Evolutionary conservation across 1,140 invertebrate genomes (phyloP), one percentile per base, ranked within the genome.

Genomic region (Solenopsis invicta): DNA sequence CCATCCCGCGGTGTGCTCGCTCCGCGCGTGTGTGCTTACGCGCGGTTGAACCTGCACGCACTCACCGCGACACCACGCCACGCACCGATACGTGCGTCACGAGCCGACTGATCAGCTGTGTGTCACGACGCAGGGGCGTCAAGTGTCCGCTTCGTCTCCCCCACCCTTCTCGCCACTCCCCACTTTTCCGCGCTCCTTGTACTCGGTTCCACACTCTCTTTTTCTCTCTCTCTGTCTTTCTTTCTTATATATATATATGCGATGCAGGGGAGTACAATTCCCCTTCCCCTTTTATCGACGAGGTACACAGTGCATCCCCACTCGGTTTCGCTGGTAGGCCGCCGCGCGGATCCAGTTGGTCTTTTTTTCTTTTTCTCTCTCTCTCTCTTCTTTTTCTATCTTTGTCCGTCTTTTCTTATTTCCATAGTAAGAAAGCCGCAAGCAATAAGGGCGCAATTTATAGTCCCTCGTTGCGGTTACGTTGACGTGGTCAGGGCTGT

Each of bases 71-170:
- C 21, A 61, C 34, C 29, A 29, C 2, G 29, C 29, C 29, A 16
- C 41, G 41, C 34, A 37, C 5, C n/a, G 41, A 21, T 71, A 76
- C 61, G 76, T 85, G 37, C 88, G 86, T 67, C 88, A 71, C 82
- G 54, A 75, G 80, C 86, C 85, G 87, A 90, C 91, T 91, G 91
- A 92, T 92, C 91, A 92, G 91, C 91, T 92, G 90, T 87, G 86
- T 85, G 85, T 89, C 86, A 90, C 89, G 64, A 52, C 24, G 75
- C 89, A 90, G 88, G 61, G 85, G 67, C 76, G 86, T 81, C 72
- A 4, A 52, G 54, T 21, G 52, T 48, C 87, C 62, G 56, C 78
- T 62, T 75, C 54, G 6, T 2, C n/a, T 16, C 6, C 37, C 12
- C n/a, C 21, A 13, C 34, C 13, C 21, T 71, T 13, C 50, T 72